phyloP scores from a whole-genome alignment of 1,140 invertebrate genomes.

The Drosophila athabasca region DNA sequence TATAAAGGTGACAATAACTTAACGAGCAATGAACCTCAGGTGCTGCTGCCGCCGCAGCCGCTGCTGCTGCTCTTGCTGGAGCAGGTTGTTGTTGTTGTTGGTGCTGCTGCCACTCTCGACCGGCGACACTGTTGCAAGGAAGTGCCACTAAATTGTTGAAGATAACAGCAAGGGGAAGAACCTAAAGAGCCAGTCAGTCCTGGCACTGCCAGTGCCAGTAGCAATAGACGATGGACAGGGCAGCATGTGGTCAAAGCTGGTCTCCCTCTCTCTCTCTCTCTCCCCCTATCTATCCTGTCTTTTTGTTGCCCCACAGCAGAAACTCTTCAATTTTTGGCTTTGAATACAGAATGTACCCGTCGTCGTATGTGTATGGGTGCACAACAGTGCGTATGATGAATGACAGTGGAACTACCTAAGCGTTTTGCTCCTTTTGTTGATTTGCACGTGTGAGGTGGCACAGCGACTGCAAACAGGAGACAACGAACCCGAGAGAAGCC shows the following conservation, averaged over 20 bases:
- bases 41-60: slow-evolving; percentile 13
- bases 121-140: slow-evolving; percentile 75
- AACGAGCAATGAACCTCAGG: slow-evolving; percentile 79
- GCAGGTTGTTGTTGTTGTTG: slow-evolving; percentile 29
- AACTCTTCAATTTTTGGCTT: slow-evolving; percentile 33
- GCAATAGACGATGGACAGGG: not conserved
- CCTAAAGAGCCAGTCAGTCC: slow-evolving; percentile 24
- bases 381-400: slow-evolving; percentile 78
- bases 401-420: slow-evolving; percentile 70
- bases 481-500: not conserved
- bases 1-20: slow-evolving; percentile 81
- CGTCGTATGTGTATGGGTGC: slow-evolving; percentile 13
- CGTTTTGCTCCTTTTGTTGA: slow-evolving; percentile 36
- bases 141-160: slow-evolving; percentile 79
- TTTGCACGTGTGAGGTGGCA: slow-evolving; percentile 65
- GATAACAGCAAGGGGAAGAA: slow-evolving; percentile 59
- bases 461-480: slow-evolving; percentile 35
- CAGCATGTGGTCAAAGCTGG: slow-evolving; percentile 65
- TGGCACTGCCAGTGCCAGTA: too few relatives aligned
- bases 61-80: slow-evolving; percentile 35
- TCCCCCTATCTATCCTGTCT: too few relatives aligned
- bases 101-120: slow-evolving; percentile 46
- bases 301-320: slow-evolving; percentile 29
- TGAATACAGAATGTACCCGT: slow-evolving; percentile 30
- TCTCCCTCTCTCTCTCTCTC: slow-evolving; percentile 1